Base-by-base conservation (phyloP, 2,888 invertebrate genomes). In the Nomada lathburiana region DNA sequence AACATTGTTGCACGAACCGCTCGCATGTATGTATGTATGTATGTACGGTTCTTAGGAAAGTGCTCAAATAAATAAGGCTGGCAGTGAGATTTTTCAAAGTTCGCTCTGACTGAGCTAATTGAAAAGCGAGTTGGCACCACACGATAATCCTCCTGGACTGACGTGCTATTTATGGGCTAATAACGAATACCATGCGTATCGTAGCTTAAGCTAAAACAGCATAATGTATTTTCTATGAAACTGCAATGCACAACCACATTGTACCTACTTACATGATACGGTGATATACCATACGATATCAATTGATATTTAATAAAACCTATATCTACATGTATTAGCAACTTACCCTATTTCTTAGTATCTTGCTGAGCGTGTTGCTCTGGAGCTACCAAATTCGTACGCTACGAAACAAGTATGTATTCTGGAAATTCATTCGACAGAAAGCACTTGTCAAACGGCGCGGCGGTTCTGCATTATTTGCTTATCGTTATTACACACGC, bases 211-310 rank as follows among this genome's bases (percentile, higher is more conserved):
- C 89, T 91, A 90, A 90, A 90, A 90, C 83, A 73, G 89, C 92
- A 89, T 92, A 90, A 92, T 88, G 29, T 71, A 88, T 93, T 93
- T 93, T 93, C 90, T 93, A 93, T 92, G 91, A 93, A 92, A 93
- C 91, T 91, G 92, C 92, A 92, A 92, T 93, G 92, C 93, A 93
- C 93, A 93, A 93, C 90, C 88, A 70, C 75, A 89, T 91, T 92
- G 91, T 93, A 93, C 87, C 91, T 92, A 89, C 85, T 78, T 79
- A 62, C 23, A 53, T 16, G 86, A 64, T 91, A 90, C 89, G 80
- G 57, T 11, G 80, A 80, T 79, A 47, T 16, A 79, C 53, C 26
- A 20, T 42, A 42, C 47, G 64, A 62, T 57, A 63, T 53, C 79
- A 69, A 92, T 86, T 91, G 89, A 89, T 92, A 90, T 78, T 86